A percentile compares a stretch with the other conserved stretches of the same genome.
These are phyloP conservation scores for Stegastes partitus DNA, from an alignment of 2,113 vertebrate species.

Conservation along the genomic window DNA sequence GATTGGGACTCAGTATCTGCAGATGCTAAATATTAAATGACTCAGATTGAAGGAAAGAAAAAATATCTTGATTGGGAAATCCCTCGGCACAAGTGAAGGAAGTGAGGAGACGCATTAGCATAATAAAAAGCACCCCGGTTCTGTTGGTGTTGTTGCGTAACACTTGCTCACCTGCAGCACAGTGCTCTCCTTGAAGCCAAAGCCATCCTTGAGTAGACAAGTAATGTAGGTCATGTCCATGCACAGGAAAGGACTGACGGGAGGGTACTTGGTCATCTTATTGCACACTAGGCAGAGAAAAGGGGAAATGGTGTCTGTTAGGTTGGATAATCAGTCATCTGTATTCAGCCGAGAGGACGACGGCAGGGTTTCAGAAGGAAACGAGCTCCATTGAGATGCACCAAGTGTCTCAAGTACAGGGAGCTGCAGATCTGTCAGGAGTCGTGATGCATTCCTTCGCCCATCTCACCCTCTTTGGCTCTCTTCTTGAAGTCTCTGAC, in stretches of 20 bases:
- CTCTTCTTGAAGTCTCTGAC: slow-evolving; percentile 92
- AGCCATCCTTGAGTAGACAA: slow-evolving; percentile 93
- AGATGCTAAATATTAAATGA: no score
- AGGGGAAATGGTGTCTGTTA: slow-evolving; percentile 29
- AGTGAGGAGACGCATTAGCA: no score
- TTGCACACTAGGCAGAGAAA: slow-evolving; percentile 87
- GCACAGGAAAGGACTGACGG: slow-evolving; percentile 90
- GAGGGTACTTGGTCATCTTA: slow-evolving; percentile 84
- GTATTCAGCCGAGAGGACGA: slow-evolving; percentile 48
- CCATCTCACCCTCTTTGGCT: slow-evolving; percentile 93
- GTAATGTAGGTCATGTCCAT: slow-evolving; percentile 97
- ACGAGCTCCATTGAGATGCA: slow-evolving; percentile 53
- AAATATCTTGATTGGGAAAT: no score
- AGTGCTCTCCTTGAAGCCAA: slow-evolving; percentile 91
- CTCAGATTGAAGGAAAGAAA: no score
- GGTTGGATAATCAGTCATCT: slow-evolving; percentile 42
- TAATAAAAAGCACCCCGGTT: no score
- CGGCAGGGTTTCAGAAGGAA: slow-evolving; percentile 37
- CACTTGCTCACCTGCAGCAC: slow-evolving; percentile 86
- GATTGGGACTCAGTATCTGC: no score
- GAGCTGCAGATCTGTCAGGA: slow-evolving; percentile 39
- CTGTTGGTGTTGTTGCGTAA: neutral
- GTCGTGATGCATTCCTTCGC: slow-evolving; percentile 14
- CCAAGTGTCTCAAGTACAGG: slow-evolving; percentile 38
- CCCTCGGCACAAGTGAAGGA: no score